A percentile compares a stretch with the other conserved stretches of the same genome.
Evolutionary conservation across 2,797 vertebrate species (phyloP).

Genomic region (Fundulus diaphanus): DNA sequence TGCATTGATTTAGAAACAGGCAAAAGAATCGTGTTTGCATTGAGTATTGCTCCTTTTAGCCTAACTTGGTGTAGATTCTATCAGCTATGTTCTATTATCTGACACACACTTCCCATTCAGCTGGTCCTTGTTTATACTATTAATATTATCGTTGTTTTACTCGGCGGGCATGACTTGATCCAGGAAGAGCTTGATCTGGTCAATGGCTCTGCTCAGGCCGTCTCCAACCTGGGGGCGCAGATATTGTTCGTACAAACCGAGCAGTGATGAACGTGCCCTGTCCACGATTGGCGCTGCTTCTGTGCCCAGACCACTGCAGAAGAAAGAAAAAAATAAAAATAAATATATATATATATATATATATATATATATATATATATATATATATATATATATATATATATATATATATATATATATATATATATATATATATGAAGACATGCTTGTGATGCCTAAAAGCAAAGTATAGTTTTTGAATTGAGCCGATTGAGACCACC

Average conservation of each 20-base stretch:
- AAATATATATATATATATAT: neutral
- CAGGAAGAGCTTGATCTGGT: constrained; percentile 54
- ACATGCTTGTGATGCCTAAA: neutral
- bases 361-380: neutral
- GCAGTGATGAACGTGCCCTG: constrained; percentile 38
- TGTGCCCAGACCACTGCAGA: constrained; percentile 53
- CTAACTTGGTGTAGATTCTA: constrained; percentile 57
- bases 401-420: neutral
- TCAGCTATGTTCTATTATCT: constrained; percentile 48
- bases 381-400: neutral
- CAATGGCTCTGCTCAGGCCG: constrained; percentile 57
- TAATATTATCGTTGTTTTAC: constrained; percentile 28
- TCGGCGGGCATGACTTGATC: constrained; percentile 63
- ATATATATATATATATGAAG: neutral
- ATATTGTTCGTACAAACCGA: constrained; percentile 70
- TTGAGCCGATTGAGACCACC: constrained; percentile 34
- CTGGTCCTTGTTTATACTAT: constrained; percentile 24
- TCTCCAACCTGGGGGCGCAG: constrained; percentile 62
- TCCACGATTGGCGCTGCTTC: constrained; percentile 68
- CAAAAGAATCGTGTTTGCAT: constrained; percentile 52
- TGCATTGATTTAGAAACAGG: constrained; percentile 42
- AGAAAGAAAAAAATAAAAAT: no score
- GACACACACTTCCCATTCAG: constrained; percentile 21
- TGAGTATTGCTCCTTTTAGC: constrained; percentile 52
- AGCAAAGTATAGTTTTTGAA: neutral